These are phyloP conservation scores for Dendrophyllia cribrosa DNA, from an alignment of 64 coral and sea anemone species.

Conservation along the genomic window DNA sequence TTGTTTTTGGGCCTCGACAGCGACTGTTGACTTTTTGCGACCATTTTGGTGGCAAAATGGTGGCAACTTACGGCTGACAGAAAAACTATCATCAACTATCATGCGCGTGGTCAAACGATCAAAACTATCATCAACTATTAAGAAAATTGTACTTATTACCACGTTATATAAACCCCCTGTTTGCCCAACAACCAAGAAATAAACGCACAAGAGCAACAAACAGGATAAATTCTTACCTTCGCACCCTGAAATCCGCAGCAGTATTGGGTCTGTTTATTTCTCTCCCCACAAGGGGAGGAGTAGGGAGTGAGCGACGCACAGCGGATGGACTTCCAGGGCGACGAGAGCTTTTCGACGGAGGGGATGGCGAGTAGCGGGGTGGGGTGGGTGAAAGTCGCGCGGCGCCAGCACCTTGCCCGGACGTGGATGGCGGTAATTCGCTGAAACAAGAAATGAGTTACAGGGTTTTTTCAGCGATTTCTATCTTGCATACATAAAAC, in stretches of 20 bases:
- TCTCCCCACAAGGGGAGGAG: slow-evolving; percentile 52
- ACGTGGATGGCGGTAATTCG: neutral
- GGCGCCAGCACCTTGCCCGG: neutral
- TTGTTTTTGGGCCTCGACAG: too few species aligned
- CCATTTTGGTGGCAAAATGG: too few species aligned
- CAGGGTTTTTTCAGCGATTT: too few species aligned
- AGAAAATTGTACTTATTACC: too few species aligned
- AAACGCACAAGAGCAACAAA: neutral
- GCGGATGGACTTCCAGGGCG: slow-evolving; percentile 12
- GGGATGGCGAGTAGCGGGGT: slow-evolving; percentile 37
- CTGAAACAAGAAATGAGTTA: neutral
- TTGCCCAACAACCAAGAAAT: neutral
- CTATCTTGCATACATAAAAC: too few species aligned
- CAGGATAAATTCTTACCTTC: slow-evolving; percentile 15
- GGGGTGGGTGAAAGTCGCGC: neutral
- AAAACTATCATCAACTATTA: too few species aligned
- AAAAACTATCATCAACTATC: too few species aligned
- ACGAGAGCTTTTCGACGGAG: slow-evolving; percentile 25
- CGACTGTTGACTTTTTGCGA: too few species aligned
- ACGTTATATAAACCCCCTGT: neutral
- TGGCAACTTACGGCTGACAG: too few species aligned
- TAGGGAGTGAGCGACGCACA: slow-evolving; percentile 58
- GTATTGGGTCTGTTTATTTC: slow-evolving; percentile 68
- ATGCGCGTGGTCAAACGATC: too few species aligned
- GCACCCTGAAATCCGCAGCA: slow-evolving; percentile 63